A percentile compares a stretch with the other conserved stretches of the same genome.
These are phyloP conservation scores for Drosophila lacertosa DNA, from an alignment of 1,140 invertebrate genomes.

Conservation along the genomic window DNA sequence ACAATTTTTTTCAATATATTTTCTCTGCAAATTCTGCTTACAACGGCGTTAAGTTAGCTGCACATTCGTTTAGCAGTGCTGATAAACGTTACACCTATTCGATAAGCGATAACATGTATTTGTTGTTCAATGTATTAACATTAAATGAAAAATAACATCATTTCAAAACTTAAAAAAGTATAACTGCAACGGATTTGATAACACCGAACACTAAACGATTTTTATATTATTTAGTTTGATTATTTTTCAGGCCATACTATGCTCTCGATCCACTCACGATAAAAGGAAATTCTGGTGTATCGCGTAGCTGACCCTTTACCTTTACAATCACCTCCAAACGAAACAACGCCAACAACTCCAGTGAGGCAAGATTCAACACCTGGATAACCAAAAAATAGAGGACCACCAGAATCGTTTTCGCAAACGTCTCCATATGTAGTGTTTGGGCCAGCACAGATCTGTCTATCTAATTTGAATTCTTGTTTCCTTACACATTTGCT, in stretches of 20 bases:
- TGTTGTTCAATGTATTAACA: background rate
- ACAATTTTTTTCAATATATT: constrained; percentile 72
- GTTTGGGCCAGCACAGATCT: constrained; percentile 5
- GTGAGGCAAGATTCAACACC: background rate
- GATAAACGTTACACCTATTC: constrained; percentile 22
- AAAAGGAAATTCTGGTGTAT: constrained; percentile 14
- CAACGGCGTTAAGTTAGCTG: constrained; percentile 48
- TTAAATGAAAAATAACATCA: background rate
- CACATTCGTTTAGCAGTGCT: constrained; percentile 31
- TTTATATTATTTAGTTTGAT: background rate
- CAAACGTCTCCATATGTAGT: constrained; percentile 1
- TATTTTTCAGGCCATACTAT: constrained; percentile 12
- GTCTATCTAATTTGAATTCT: background rate
- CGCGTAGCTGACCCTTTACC: rapidly evolving
- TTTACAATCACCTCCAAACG: background rate
- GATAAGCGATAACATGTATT: constrained; percentile 19
- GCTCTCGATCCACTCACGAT: constrained; percentile 27
- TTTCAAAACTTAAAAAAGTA: too few species aligned
- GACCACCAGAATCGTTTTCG: constrained; percentile 22
- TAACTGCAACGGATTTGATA: too few species aligned
- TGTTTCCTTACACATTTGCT: background rate
- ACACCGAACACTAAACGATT: too few species aligned
- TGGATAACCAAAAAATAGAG: constrained; percentile 3
- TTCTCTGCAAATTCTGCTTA: constrained; percentile 56
- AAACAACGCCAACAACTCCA: constrained; percentile 11